Percentiles rank a stretch among this genome's conserved stretches.
These are phyloP conservation scores for Willisornis vidua DNA, from an alignment of 2,113 vertebrate species.

Conservation along the genomic window DNA sequence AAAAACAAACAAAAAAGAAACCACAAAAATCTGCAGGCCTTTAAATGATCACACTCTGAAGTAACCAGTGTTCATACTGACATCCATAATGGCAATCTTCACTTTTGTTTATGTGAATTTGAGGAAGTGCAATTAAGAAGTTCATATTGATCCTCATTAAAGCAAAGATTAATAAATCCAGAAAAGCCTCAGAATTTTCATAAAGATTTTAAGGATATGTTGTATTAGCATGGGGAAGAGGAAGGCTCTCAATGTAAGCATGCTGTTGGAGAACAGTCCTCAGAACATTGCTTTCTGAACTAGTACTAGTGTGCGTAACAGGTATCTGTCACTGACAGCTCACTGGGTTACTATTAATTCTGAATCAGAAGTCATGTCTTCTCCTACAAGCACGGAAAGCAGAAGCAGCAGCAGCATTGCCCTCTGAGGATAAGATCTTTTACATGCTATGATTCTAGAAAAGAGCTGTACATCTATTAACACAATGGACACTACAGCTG, in stretches of 20 bases:
- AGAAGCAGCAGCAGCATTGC: background rate
- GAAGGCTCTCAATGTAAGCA: background rate
- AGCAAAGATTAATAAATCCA: background rate
- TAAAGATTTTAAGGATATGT: background rate
- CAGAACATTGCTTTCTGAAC: background rate
- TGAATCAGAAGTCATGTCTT: constrained; percentile 24
- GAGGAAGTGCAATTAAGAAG: background rate
- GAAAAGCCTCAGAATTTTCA: background rate
- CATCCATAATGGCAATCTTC: background rate
- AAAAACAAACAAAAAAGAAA: too few relatives aligned
- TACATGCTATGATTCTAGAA: constrained; percentile 11
- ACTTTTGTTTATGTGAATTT: background rate
- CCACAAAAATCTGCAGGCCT: background rate
- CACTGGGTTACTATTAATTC: constrained; percentile 37
- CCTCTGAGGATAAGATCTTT: constrained; percentile 23
- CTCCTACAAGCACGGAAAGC: constrained; percentile 2
- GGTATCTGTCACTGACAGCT: constrained; percentile 39
- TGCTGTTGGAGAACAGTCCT: background rate
- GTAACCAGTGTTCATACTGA: background rate
- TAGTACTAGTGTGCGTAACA: background rate
- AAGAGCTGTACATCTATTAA: constrained; percentile 11
- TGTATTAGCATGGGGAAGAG: background rate
- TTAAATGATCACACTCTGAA: background rate
- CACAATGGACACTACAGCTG: background rate
- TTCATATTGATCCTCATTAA: background rate